These are phyloP conservation scores for Drosophila suzukii DNA, from an alignment of 1,140 invertebrate genomes.

Conservation along the genomic window DNA sequence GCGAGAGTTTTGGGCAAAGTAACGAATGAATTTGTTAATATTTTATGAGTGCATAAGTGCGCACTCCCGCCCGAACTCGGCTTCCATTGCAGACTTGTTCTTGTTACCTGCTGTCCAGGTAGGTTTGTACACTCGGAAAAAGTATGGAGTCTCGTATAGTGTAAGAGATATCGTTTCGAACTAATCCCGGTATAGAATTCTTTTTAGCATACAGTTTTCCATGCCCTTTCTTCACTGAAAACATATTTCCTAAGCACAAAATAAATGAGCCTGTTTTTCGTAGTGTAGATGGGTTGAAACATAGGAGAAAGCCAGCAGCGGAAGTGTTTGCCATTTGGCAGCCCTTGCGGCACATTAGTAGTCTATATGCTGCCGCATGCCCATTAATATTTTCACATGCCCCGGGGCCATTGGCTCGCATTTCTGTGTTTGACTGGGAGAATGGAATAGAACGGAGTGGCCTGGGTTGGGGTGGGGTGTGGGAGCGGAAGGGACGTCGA, in stretches of 20 bases:
- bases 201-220: too few relatives aligned
- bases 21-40: constrained; percentile 83
- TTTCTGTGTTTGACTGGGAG: constrained; percentile 3
- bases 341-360: constrained; percentile 81
- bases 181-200: neutral
- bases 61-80: constrained; percentile 61
- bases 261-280: neutral
- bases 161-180: neutral
- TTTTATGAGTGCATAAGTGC: constrained; percentile 83
- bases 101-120: constrained; percentile 42
- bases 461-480: neutral
- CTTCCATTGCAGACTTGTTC: constrained; percentile 29
- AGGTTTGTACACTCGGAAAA: constrained; percentile 18
- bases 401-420: constrained; percentile 14
- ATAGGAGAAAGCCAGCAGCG: constrained; percentile 28
- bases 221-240: too few relatives aligned
- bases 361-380: constrained; percentile 73
- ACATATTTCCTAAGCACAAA: neutral
- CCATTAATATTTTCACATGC: constrained; percentile 78
- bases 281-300: constrained; percentile 26
- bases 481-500: neutral
- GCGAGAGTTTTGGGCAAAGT: constrained; percentile 79
- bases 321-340: constrained; percentile 78
- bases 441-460: neutral
- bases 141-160: neutral